A percentile compares a stretch with the other conserved stretches of the same genome.
These are phyloP conservation scores for Apodemia mormo DNA, from an alignment of 2,888 invertebrate genomes.

Conservation along the genomic window DNA sequence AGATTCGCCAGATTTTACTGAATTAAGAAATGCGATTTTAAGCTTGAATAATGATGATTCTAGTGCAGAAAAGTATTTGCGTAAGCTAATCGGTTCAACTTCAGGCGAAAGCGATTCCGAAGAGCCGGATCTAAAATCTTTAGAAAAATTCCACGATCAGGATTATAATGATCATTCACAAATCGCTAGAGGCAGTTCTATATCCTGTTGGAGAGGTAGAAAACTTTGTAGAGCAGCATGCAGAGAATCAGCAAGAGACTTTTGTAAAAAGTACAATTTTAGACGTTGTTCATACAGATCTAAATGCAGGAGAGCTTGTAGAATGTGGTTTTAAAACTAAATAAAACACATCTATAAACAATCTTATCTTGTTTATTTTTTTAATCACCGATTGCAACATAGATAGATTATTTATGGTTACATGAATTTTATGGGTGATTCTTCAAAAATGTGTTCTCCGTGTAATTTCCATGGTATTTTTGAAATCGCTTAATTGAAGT, in stretches of 20 bases:
- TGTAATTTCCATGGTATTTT: too few species aligned
- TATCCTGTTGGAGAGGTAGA: constrained; percentile 2
- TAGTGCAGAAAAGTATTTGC: background rate
- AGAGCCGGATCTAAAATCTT: background rate
- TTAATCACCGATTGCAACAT: too few species aligned
- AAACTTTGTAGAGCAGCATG: background rate
- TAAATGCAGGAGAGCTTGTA: constrained; percentile 1
- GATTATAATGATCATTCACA: background rate
- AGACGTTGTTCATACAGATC: background rate
- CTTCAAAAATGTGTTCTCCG: too few species aligned
- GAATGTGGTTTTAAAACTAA: constrained; percentile 3
- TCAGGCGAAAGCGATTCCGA: background rate
- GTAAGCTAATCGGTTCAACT: background rate
- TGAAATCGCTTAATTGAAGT: too few species aligned
- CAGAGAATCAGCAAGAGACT: background rate
- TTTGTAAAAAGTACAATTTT: background rate
- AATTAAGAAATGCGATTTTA: background rate
- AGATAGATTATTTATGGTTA: too few species aligned
- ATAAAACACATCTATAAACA: background rate
- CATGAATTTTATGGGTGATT: too few species aligned
- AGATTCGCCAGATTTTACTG: background rate
- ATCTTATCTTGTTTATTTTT: too few species aligned
- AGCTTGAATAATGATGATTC: background rate
- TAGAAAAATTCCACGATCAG: background rate
- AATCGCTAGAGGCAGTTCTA: background rate